These are phyloP conservation scores for Drosophila pseudoananassae DNA, from an alignment of 1,140 invertebrate genomes.

Conservation along the genomic window DNA sequence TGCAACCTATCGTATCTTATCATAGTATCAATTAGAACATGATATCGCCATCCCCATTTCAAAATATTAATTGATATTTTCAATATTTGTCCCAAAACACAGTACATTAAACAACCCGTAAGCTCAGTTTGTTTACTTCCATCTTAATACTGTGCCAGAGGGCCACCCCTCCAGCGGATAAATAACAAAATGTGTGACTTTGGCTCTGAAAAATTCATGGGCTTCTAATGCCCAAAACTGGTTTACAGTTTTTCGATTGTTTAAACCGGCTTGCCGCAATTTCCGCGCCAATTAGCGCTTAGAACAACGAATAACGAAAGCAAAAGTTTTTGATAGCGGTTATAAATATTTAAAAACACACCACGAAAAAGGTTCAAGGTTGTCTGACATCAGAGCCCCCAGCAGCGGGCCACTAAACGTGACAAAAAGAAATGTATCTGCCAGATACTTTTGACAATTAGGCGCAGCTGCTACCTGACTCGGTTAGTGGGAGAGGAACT, in stretches of 20 bases:
- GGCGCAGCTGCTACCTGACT: constrained; percentile 69
- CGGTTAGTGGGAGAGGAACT: constrained; percentile 37
- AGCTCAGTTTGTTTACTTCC: neutral
- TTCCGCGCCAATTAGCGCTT: constrained; percentile 74
- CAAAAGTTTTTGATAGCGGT: constrained; percentile 74
- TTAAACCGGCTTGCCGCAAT: constrained; percentile 58
- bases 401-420: constrained; percentile 58
- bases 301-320: constrained; percentile 72
- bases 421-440: constrained; percentile 81
- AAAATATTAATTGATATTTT: constrained; percentile 22
- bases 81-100: constrained; percentile 19
- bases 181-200: constrained; percentile 41
- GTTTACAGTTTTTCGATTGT: constrained; percentile 48
- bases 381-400: constrained; percentile 69
- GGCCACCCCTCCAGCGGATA: neutral
- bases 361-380: constrained; percentile 75
- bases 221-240: constrained; percentile 57
- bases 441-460: constrained; percentile 75
- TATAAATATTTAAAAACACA: constrained; percentile 59
- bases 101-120: neutral
- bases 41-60: neutral
- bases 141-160: constrained; percentile 1
- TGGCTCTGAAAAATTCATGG: constrained; percentile 50
- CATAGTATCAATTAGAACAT: neutral
- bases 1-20: neutral